Conservation (phyloP, 2,888 invertebrate species). For the Apamea epomidion region DNA sequence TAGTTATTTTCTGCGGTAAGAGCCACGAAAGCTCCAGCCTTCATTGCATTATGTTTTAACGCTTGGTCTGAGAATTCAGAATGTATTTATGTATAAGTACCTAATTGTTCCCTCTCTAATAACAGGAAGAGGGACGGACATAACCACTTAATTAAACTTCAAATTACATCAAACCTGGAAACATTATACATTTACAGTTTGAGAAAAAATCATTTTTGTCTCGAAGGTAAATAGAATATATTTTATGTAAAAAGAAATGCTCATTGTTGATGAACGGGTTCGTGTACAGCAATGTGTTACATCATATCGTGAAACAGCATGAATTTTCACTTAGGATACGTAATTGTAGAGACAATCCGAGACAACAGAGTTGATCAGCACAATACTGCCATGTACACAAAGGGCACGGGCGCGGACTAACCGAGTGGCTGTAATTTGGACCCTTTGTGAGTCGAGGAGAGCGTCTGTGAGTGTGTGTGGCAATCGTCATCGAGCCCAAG, state of each 20-base stretch:
- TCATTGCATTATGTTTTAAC: slow-evolving; percentile 9
- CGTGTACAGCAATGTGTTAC: slow-evolving; percentile 3
- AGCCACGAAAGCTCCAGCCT: not conserved
- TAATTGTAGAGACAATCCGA: slow-evolving; percentile 68
- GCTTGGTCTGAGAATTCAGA: not conserved
- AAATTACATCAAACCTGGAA: slow-evolving; percentile 13
- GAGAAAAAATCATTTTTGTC: not conserved
- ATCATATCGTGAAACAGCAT: slow-evolving; percentile 3
- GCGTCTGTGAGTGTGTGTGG: slow-evolving; percentile 59
- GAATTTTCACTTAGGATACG: slow-evolving; percentile 26
- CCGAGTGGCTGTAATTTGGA: slow-evolving; percentile 78
- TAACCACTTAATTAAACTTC: slow-evolving; percentile 17
- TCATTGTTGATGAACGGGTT: slow-evolving; percentile 30
- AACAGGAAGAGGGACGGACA: not conserved
- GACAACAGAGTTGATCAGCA: slow-evolving; percentile 76
- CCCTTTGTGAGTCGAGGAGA: slow-evolving; percentile 77
- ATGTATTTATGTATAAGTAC: not conserved
- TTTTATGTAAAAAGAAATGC: slow-evolving; percentile 8
- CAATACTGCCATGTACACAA: slow-evolving; percentile 74
- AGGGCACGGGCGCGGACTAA: slow-evolving; percentile 71
- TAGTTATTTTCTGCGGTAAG: slow-evolving; percentile 31
- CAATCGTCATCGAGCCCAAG: slow-evolving; percentile 73
- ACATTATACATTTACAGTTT: not conserved
- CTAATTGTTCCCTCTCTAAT: slow-evolving; percentile 4
- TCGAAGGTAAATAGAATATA: not conserved